Evolutionary conservation across 2,113 vertebrate species (phyloP), one percentile per base, ranked within the genome.

Genomic region (Gnathonemus echidnorhynchus): DNA sequence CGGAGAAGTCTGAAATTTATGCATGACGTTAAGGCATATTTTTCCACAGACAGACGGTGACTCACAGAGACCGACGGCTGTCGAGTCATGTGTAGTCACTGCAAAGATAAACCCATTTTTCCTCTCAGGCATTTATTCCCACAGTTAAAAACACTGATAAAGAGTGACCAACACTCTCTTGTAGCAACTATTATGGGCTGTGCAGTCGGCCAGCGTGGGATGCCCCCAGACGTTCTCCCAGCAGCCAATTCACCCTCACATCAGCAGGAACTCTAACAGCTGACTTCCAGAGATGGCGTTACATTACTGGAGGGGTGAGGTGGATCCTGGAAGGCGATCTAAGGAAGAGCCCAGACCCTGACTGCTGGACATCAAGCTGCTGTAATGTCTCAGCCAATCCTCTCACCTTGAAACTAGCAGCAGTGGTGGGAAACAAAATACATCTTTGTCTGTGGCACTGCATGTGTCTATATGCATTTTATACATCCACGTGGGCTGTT

Each of bases 11-110:
- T 35, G 50, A n/a, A 11, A 6, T 8, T 42, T 56, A 21, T 24
- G 74, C 74, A 89, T 83, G 46, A 52, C 39, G 21, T 46, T 21
- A 53, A 49, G 24, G 49, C 74, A 53, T 39, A 31, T 50, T 46
- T 80, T 89, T 56, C 50, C 27, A 35, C 19, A 83, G 77, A 56
- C 70, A 83, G 77, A 84, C 70, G 39, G 88, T 84, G 88, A 89
- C 66, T 84, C 88, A 83, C 49, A 13, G 19, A 45, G 48, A 89
- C 15, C 48, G 39, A 39, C 9, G 50, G 49, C 48, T 9, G 27
- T 52, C 7, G 50, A 87, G 49, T 87, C 86, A 56, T 39, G 50
- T 21, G 17, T 35, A 87, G 3, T 53, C 86, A 85, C 83, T 17
- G 58, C 31, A 42, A 6, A 7, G 62, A 88, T 31, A 80, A 84